These are phyloP conservation scores for Dasyprocta punctata DNA, from an alignment of 2,113 vertebrate species.

Conservation along the genomic window DNA sequence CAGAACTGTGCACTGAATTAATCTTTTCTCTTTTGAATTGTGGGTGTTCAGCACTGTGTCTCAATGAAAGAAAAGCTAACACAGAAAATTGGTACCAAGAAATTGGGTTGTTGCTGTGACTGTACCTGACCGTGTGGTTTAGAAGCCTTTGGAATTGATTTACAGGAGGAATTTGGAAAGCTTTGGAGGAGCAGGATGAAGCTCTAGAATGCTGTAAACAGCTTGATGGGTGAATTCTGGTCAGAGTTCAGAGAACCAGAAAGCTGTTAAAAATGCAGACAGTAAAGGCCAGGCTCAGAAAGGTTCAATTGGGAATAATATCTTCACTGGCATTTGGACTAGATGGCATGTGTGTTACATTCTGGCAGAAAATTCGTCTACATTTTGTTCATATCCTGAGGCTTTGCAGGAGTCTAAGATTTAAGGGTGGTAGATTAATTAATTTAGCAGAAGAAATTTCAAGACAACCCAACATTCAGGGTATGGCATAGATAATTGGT, in stretches of 20 bases:
- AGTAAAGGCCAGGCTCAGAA: neutral
- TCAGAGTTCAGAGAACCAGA: neutral
- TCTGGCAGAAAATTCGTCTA: neutral
- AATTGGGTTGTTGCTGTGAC: neutral
- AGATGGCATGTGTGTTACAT: neutral
- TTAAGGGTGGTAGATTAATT: neutral
- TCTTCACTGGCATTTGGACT: neutral
- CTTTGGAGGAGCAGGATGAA: neutral
- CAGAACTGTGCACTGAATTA: neutral
- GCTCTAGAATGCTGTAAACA: neutral
- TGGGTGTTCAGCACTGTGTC: neutral
- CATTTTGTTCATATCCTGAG: neutral
- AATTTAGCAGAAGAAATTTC: neutral
- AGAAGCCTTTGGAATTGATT: too few relatives aligned
- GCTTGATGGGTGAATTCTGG: neutral
- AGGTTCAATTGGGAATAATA: neutral
- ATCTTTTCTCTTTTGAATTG: neutral
- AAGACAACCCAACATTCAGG: neutral
- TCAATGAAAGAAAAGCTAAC: neutral
- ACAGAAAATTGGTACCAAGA: neutral
- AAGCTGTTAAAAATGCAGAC: neutral
- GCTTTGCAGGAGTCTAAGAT: neutral
- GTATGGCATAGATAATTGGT: neutral
- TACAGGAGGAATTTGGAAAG: neutral
- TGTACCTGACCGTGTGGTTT: neutral